Evolutionary conservation across 2,797 vertebrate species (phyloP).

Genomic region (Peromyscus aztecus): DNA sequence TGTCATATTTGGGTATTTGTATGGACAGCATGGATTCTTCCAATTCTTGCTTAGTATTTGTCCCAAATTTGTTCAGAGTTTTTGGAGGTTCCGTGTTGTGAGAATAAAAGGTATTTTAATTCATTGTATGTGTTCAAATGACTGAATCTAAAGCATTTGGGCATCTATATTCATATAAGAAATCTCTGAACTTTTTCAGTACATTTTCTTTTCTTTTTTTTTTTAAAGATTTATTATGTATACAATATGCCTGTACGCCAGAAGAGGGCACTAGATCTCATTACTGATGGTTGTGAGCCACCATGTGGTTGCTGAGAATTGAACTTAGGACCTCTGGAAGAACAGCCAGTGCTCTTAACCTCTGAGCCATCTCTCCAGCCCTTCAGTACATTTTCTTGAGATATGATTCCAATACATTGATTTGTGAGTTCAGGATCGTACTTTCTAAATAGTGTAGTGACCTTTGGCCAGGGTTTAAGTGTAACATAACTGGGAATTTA

Average conservation of each 20-base stretch:
- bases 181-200: slow-evolving; percentile 7
- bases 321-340: too few species aligned
- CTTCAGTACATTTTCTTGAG: background rate
- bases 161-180: background rate
- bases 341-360: too few species aligned
- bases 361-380: too few species aligned
- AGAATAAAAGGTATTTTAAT: background rate
- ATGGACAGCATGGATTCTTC: background rate
- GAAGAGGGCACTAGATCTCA: too few species aligned
- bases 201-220: background rate
- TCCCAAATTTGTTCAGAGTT: slow-evolving; percentile 27
- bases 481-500: background rate
- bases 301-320: too few species aligned
- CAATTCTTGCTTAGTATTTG: slow-evolving; percentile 26
- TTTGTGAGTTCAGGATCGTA: background rate
- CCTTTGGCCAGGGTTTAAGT: background rate
- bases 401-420: background rate
- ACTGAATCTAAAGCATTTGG: background rate
- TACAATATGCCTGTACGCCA: too few species aligned
- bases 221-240: too few species aligned
- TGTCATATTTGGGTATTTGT: background rate
- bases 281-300: too few species aligned
- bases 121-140: background rate
- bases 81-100: background rate
- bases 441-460: background rate